Evolutionary conservation across 2,113 vertebrate genomes (phyloP).

Genomic region (Apteryx owenii): DNA sequence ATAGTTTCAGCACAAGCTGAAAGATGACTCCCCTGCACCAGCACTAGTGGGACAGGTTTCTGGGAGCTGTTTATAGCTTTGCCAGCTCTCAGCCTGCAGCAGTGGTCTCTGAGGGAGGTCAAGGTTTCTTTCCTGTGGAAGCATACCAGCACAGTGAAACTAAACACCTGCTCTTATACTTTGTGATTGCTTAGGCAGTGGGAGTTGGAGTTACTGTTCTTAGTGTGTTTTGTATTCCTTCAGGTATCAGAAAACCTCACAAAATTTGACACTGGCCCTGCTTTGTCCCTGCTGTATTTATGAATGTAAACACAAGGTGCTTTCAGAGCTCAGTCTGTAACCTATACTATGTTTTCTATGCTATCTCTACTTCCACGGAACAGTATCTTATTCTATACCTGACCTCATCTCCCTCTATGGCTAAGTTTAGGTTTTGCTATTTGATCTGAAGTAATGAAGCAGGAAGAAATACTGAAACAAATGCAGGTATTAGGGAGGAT

Average conservation of each 20-base stretch:
- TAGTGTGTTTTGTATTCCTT: not conserved
- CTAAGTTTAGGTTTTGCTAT: not conserved
- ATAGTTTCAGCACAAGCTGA: not conserved
- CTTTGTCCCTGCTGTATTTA: not conserved
- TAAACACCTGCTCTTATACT: not conserved
- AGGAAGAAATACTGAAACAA: not conserved
- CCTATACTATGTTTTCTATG: not conserved
- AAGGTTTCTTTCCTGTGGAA: not conserved
- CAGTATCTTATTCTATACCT: not conserved
- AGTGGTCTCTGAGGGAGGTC: not conserved
- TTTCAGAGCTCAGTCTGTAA: not conserved
- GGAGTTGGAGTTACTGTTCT: not conserved
- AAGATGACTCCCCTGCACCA: not conserved
- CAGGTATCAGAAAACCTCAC: not conserved
- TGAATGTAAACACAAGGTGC: not conserved
- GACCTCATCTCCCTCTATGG: not conserved
- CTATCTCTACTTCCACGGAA: not conserved
- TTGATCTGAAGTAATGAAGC: not conserved
- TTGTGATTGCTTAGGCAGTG: not conserved
- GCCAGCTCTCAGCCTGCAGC: not conserved
- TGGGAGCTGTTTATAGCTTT: not conserved
- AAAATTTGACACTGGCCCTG: not conserved
- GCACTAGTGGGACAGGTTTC: not conserved
- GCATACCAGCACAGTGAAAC: not conserved
- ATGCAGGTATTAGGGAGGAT: rapidly evolving